Conservation (phyloP, 2,888 invertebrate species). For the Rhingia rostrata region DNA sequence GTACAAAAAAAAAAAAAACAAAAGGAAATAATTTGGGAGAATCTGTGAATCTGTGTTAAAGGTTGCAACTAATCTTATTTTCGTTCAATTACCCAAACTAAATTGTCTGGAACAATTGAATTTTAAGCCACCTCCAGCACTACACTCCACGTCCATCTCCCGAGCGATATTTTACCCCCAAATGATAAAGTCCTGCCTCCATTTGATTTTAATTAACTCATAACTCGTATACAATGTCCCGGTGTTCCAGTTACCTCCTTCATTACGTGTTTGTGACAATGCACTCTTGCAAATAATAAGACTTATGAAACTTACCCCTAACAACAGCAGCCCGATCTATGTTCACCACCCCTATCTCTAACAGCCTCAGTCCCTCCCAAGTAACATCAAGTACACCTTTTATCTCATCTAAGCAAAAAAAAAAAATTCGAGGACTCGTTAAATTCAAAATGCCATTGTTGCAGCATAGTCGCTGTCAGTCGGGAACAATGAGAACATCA, state of each 20-base stretch:
- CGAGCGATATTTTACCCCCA: no score
- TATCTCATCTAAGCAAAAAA: slow-evolving; percentile 16
- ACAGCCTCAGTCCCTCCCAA: background rate
- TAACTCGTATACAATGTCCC: slow-evolving; percentile 27
- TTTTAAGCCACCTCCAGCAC: background rate
- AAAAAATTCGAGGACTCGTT: slow-evolving; percentile 5
- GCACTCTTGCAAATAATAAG: slow-evolving; percentile 6
- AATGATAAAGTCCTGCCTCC: slow-evolving; percentile 9
- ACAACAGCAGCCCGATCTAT: slow-evolving; percentile 18
- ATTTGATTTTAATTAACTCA: slow-evolving; percentile 58
- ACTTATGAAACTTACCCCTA: background rate
- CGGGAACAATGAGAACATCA: slow-evolving; percentile 57
- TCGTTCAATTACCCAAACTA: no score
- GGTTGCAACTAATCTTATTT: no score
- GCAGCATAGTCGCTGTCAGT: slow-evolving; percentile 34
- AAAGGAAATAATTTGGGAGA: no score
- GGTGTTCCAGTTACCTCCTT: slow-evolving; percentile 28
- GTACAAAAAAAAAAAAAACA: no score
- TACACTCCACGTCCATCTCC: no score
- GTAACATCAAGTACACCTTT: slow-evolving; percentile 28
- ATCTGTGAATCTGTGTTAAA: no score
- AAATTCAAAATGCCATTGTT: slow-evolving; percentile 53
- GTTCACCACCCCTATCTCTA: background rate
- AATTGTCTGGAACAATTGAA: background rate
- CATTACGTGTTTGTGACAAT: slow-evolving; percentile 21